Base-by-base conservation (phyloP, 2,113 vertebrate genomes). In the Hystrix brachyura region DNA sequence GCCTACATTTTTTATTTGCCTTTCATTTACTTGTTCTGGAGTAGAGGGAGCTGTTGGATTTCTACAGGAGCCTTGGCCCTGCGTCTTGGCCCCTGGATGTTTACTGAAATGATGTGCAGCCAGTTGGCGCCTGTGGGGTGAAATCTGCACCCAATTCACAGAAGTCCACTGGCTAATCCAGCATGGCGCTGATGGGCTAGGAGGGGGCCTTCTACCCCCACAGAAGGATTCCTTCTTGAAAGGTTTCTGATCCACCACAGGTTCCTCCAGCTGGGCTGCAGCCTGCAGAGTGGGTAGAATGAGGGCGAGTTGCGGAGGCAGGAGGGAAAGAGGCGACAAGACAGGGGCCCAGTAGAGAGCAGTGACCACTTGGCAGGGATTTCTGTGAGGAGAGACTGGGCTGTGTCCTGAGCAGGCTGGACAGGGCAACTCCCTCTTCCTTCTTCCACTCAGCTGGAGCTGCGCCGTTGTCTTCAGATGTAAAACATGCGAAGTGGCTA, bases 121-220 rank as follows among this genome's bases (percentile, higher is more conserved):
- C 2, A n/a, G 59, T 43, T 29, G 25, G 11, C 2, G 34, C 23
- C 25, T 27, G 4, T 18, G 46, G 79, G 55, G 80, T 64, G 18
- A 9, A 34, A 15, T 29, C 32, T 38, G 15, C 38, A 38, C 82
- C 34, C n/a, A 3, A 13, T 14, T 87, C 59, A 64, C 21, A 38
- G 0, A 1, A 46, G 18, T 6, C 7, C 0, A 13, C 23, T 1
- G 55, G 25, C 18, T 43, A 65, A 64, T 55, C 23, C 10, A 51
- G 18, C 9, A 6, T 57, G 65, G 25, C 11, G 76, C 32, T 34
- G 17, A 34, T 23, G 43, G 64, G n/a, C 38, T 21, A n/a, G 32
- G 46, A n/a, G 29, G 65, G 13, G 23, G 32, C 43, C 46, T 38
- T 67, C 53, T 19, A 34, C 6, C 11, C 4, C 38, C 10, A 2